A percentile compares a stretch with the other conserved stretches of the same genome.
Evolutionary conservation across 2,113 vertebrate genomes (phyloP).

Genomic region (Sinocyclocheilus anshuiensis): DNA sequence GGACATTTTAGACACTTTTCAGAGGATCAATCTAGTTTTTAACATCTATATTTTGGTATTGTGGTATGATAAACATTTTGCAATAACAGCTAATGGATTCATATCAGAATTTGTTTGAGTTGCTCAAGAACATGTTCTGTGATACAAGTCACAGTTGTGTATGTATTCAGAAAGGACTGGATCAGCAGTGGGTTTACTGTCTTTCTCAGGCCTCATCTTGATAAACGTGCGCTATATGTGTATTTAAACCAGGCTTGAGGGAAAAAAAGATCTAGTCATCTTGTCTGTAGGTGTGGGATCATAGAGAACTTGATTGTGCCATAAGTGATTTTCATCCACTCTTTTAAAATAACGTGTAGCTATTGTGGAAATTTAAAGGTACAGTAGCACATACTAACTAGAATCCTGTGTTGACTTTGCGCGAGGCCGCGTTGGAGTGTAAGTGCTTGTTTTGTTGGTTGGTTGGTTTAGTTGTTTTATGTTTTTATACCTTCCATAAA

Average conservation of each 20-base stretch:
- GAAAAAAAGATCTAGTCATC: constrained; percentile 51
- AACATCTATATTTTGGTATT: constrained; percentile 65
- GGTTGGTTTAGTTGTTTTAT: constrained; percentile 15
- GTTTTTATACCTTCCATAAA: constrained; percentile 33
- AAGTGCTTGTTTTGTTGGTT: constrained; percentile 49
- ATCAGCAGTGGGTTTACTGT: constrained; percentile 57
- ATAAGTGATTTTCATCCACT: constrained; percentile 40
- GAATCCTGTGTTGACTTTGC: constrained; percentile 47
- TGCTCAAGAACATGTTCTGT: constrained; percentile 54
- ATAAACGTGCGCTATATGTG: constrained; percentile 54
- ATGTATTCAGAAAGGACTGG: constrained; percentile 57
- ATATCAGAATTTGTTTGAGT: constrained; percentile 57
- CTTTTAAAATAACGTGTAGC: constrained; percentile 42
- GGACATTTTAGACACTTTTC: constrained; percentile 60
- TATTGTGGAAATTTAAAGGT: constrained; percentile 41
- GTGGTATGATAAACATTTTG: constrained; percentile 70
- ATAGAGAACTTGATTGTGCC: constrained; percentile 49
- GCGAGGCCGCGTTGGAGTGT: constrained; percentile 49
- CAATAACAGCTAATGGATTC: constrained; percentile 73
- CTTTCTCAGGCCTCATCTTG: constrained; percentile 64
- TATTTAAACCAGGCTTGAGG: constrained; percentile 57
- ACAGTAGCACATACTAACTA: constrained; percentile 53
- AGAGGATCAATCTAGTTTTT: constrained; percentile 61
- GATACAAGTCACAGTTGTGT: constrained; percentile 30
- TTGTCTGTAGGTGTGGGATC: constrained; percentile 50